Conservation (phyloP, 2,888 invertebrate species). For the Auanema freiburgensis region DNA sequence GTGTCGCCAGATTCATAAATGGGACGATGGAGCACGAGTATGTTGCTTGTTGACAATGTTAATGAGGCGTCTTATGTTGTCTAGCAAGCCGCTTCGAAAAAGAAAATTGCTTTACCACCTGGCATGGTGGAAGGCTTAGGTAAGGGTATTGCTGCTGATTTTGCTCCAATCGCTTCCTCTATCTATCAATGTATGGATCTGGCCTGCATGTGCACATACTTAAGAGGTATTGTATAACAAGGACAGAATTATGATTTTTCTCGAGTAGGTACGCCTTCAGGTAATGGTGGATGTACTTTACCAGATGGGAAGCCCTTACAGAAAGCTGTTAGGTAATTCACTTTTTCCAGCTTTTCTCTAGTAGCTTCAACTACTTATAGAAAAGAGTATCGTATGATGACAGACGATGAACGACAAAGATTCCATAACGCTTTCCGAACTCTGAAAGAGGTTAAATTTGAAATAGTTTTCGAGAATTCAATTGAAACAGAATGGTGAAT, state of each 20-base stretch:
- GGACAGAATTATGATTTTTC: background rate
- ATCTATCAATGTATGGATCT: constrained; percentile 43
- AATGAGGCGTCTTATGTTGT: no score
- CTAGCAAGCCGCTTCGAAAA: constrained; percentile 32
- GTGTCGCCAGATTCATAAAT: constrained; percentile 32
- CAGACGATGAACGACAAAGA: constrained; percentile 39
- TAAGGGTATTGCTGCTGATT: constrained; percentile 33
- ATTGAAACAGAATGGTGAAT: constrained; percentile 32
- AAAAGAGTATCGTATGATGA: constrained; percentile 49
- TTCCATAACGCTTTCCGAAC: constrained; percentile 42
- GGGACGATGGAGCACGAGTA: constrained; percentile 37
- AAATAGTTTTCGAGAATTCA: constrained; percentile 1
- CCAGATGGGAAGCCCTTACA: background rate
- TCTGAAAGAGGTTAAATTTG: constrained; percentile 15
- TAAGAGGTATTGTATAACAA: constrained; percentile 24
- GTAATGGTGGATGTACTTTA: background rate
- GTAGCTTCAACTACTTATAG: constrained; percentile 13
- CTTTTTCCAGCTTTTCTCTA: no score
- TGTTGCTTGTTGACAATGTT: no score
- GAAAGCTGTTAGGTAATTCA: constrained; percentile 13
- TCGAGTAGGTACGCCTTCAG: background rate
- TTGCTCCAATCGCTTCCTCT: constrained; percentile 37
- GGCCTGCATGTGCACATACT: constrained; percentile 38
- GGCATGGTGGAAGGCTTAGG: constrained; percentile 41
- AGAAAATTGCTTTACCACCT: constrained; percentile 51